Evolutionary conservation across 2,113 vertebrate species (phyloP).

Genomic region (Siniperca knerii): DNA sequence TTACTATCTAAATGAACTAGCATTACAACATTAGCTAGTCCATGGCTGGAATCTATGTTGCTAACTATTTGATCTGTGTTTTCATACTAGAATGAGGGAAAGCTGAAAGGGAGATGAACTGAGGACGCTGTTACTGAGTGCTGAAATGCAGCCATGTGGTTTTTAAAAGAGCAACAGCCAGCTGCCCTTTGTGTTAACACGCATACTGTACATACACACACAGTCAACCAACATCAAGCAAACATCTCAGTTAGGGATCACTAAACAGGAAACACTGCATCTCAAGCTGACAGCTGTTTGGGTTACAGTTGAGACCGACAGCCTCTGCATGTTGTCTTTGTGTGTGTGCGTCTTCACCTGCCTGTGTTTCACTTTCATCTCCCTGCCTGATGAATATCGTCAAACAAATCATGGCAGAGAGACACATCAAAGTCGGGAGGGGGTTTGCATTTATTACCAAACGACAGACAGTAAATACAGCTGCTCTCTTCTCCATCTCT

Average conservation of each 20-base stretch:
- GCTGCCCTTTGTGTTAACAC: background rate
- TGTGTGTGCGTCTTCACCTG: conserved; percentile 42
- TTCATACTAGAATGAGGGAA: background rate
- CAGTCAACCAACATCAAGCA: background rate
- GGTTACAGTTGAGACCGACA: background rate
- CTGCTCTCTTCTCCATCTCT: conserved; percentile 60
- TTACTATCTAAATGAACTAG: background rate
- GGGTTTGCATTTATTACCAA: conserved; percentile 79
- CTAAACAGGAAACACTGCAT: conserved; percentile 37
- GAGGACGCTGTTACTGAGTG: background rate
- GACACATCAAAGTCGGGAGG: conserved; percentile 50
- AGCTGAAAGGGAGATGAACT: background rate
- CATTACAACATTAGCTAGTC: background rate
- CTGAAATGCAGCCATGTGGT: conserved; percentile 1
- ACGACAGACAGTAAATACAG: conserved; percentile 77
- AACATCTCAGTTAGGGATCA: conserved; percentile 13
- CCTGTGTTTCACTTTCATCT: conserved; percentile 33
- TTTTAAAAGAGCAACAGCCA: conserved; percentile 3
- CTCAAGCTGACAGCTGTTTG: conserved; percentile 50
- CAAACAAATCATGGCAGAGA: conserved; percentile 56
- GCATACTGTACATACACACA: background rate
- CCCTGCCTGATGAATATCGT: conserved; percentile 11
- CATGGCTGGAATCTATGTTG: background rate
- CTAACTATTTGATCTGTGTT: background rate
- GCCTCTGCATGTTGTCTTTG: background rate